Conservation (phyloP, 2,888 invertebrate genomes). For the Agrotis exclamationis region DNA sequence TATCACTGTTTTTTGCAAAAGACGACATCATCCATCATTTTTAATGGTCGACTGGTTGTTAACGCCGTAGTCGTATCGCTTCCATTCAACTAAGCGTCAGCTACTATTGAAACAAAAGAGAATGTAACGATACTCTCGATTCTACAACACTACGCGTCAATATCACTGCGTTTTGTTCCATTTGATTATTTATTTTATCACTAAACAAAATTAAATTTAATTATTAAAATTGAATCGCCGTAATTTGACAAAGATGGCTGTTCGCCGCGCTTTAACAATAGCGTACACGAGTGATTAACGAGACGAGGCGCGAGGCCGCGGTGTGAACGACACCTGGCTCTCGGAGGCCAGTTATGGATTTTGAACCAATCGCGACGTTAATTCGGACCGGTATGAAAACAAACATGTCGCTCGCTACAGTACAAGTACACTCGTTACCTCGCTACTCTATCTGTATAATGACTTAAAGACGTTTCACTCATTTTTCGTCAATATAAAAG, state of each 20-base stretch:
- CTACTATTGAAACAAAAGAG: conserved; percentile 89
- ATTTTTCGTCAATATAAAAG: conserved; percentile 82
- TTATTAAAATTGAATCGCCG: conserved; percentile 86
- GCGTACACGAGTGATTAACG: conserved; percentile 91
- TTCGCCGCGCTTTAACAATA: conserved; percentile 90
- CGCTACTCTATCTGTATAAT: conserved; percentile 76
- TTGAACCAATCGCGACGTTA: conserved; percentile 91
- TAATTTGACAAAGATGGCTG: conserved; percentile 91
- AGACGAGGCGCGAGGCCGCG: conserved; percentile 91
- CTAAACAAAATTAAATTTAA: conserved; percentile 80
- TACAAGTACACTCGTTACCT: conserved; percentile 65
- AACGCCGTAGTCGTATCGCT: conserved; percentile 86
- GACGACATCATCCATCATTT: conserved; percentile 89
- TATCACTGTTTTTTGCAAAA: conserved; percentile 88
- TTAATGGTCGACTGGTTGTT: conserved; percentile 89
- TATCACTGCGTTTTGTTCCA: conserved; percentile 84
- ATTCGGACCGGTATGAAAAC: conserved; percentile 91
- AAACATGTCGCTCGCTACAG: conserved; percentile 86
- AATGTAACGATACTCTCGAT: conserved; percentile 85
- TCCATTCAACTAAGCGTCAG: conserved; percentile 89
- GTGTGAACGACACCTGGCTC: conserved; percentile 92
- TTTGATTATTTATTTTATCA: conserved; percentile 77
- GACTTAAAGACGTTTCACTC: conserved; percentile 76
- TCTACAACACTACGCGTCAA: conserved; percentile 80
- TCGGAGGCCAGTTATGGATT: conserved; percentile 91